Evolutionary conservation across 2,888 invertebrate species (phyloP), one percentile per base, ranked within the genome.

Genomic region (Cataglyphis albicans): DNA sequence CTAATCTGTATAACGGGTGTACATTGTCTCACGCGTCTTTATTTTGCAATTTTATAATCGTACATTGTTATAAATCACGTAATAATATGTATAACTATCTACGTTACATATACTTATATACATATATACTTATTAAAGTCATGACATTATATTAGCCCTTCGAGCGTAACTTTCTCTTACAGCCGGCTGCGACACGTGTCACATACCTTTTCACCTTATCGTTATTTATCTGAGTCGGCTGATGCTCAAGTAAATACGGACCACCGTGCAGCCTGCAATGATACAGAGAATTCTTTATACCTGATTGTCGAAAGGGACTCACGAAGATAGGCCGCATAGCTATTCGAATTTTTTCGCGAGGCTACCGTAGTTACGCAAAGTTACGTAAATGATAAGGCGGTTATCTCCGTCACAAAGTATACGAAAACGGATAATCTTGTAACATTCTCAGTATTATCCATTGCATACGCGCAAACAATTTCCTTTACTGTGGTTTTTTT

Each of bases 181-280:
- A 81, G 63, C 41, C 55, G 15, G 12, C n/a, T 12, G 32, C 55
- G 61, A 38, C 74, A 10, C 21, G n/a, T 41, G 64, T 65, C 70
- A 57, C 74, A n/a, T 61, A 81, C 67, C 73, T 73, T 80, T 12
- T 65, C 75, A 63, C 48, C 88, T 88, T 88, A 88, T 88, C 88
- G 84, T 88, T 86, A 86, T 88, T 88, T 88, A 88, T 88, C 86
- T 84, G 73, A 48, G 57, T 57, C 70, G 78, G 78, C 76, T 84
- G 84, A 89, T 81, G 63, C 21, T 38, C 48, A 41, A 55, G 59
- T 78, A 70, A 68, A 84, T 84, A 85, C 87, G 78, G 25, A 44
- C 35, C 80, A 70, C 67, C 21, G 44, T 76, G 75, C 35, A 57
- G 81, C 80, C 29, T 44, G 68, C 90, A 72, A 82, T 81, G 78